Base-by-base conservation (phyloP, 2,888 invertebrate species). In the Polia nebulosa region DNA sequence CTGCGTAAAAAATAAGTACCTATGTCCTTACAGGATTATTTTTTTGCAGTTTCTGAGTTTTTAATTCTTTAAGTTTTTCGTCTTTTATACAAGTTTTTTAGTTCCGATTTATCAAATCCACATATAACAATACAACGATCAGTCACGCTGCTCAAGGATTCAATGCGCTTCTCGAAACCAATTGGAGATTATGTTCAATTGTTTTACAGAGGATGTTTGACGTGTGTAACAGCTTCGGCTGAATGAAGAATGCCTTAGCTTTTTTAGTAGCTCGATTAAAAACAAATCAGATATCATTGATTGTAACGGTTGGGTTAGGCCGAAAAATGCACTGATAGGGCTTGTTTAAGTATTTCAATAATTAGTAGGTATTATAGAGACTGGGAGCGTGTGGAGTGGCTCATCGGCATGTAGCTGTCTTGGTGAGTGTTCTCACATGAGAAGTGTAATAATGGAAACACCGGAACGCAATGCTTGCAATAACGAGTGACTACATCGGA, bases 171-270 rank as follows among this genome's bases (percentile, higher is more conserved):
- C 47, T 60, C 49, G 32, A 51, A 72, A 72, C 49, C 20, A 61
- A 68, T 68, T 29, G 27, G 34, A 51, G 32, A 51, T 61, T 72
- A 68, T 51, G 49, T 72, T 72, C 34, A 61, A 72, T 68, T 68
- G 73, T 68, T 68, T 49, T 51, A 34, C 41, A 22, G 32, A 72
- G 11, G 27, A 61, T 68, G 27, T 61, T 60, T 41, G n/a, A 41
- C 41, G 22, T 41, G 32, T 34, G 22, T 17, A 47, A 32, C 32
- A 9, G 15, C 1, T 51, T 29, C 29, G 51, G 51, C n/a, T 27
- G 15, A 41, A n/a, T n/a, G n/a, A n/a, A n/a, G n/a, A n/a, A 25
- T 32, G 9, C 15, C 20, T 11, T 11, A 27, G 17, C 20, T 27
- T 27, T 34, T 34, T 22, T n/a, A 20, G 11, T 17, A 11, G 15